Evolutionary conservation across 2,113 vertebrate species (phyloP).

Genomic region (Galeopterus variegatus): DNA sequence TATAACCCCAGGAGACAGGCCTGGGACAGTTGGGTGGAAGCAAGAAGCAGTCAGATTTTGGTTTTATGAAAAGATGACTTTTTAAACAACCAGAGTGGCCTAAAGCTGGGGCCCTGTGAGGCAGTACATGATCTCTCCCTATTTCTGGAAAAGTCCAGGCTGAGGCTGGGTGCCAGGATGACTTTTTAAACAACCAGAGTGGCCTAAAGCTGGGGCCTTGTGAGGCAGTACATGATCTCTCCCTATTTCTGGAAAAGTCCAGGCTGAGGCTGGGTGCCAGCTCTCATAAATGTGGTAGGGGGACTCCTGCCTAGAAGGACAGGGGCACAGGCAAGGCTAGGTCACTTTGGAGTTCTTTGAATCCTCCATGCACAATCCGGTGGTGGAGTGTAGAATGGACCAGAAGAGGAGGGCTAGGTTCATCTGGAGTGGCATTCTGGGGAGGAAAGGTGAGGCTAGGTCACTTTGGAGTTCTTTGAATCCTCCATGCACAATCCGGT

Average conservation of each 20-base stretch:
- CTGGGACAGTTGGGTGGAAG: background rate
- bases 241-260: background rate
- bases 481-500: background rate
- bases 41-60: background rate
- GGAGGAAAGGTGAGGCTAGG: background rate
- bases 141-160: background rate
- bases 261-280: background rate
- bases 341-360: background rate
- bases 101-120: background rate
- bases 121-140: fast-evolving
- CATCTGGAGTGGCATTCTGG: background rate
- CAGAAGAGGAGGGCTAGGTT: too few relatives aligned
- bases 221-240: background rate
- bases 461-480: background rate
- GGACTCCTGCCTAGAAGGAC: background rate
- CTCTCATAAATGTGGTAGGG: background rate
- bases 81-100: too few relatives aligned
- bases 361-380: background rate
- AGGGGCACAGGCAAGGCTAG: background rate
- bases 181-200: too few relatives aligned
- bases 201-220: background rate
- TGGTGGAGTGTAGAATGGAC: background rate
- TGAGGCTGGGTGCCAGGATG: background rate
- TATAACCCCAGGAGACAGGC: background rate
- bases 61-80: background rate